Conservation (phyloP, 1,140 invertebrate genomes). For the Drosophila teissieri region DNA sequence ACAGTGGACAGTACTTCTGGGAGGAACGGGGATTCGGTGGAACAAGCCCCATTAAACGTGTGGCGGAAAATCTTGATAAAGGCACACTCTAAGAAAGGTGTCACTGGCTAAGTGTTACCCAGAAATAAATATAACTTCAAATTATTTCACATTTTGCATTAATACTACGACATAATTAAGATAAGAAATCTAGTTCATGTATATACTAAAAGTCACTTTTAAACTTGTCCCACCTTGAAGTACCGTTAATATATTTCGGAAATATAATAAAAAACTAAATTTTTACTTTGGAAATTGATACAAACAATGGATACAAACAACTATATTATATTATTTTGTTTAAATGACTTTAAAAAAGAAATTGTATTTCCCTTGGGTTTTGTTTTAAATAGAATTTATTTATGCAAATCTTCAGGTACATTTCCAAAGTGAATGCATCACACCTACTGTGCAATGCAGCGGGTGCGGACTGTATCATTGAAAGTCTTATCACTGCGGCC, state of each 20-base stretch:
- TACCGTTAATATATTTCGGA: background rate
- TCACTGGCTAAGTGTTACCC: background rate
- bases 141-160: background rate
- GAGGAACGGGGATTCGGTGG: background rate
- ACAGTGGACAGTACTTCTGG: background rate
- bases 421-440: no score
- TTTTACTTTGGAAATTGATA: background rate
- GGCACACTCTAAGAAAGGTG: background rate
- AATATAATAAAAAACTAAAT: background rate
- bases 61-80: conserved; percentile 28
- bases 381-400: no score
- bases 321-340: background rate
- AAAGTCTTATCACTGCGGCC: conserved; percentile 26
- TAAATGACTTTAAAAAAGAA: background rate
- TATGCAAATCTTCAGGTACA: no score
- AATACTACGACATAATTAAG: background rate
- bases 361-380: background rate
- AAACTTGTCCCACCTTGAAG: background rate
- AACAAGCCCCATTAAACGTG: conserved; percentile 25
- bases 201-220: background rate
- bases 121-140: background rate
- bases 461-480: background rate
- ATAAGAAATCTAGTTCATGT: background rate
- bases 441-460: background rate
- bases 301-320: background rate